Evolutionary conservation across 2,113 vertebrate genomes (phyloP), one percentile per base, ranked within the genome.

Genomic region (Ovis canadensis): DNA sequence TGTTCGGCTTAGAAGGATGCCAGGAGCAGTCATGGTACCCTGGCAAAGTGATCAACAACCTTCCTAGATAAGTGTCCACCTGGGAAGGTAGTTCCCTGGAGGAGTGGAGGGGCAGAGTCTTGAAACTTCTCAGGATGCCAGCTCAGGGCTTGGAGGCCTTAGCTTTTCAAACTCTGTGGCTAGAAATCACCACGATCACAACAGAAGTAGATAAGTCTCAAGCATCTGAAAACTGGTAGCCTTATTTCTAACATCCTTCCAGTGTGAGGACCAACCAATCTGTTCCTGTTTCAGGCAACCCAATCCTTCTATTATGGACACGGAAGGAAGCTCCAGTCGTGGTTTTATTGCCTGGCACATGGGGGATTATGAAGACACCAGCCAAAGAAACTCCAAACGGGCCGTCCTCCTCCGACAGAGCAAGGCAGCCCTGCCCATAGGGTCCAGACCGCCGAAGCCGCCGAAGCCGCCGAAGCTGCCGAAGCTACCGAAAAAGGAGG

Each of bases 251-350:
- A 3, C 50, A 16, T 0, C 12, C 82, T 93, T 85, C 21, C 33
- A 21, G 36, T 64, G 40, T 55, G 40, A 59, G 71, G 10, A 0
- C 50, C 31, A 57, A 90, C 6, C 71, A 60, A 1, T 4, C 16
- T 88, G 57, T 71, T 86, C 25, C 16, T 97, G 31, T 82, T 88
- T 23, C 94, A 98, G 98, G 98, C 97, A 98, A 81, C 97, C 97
- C 0, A 48, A 19, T 59, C 98, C 98, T 71, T 29, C 0, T 59
- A 16, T 98, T 80, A 87, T 94, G 88, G 93, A 99, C 16, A 43
- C 52, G 5, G 95, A 93, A 87, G 96, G 89, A 21, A 50, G 3
- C 40, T 86, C 67, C 6, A 33, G 90, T 11, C 93, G 95, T 12
- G 81, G 59, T 7, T 97, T 31, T 57, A 80, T 98, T 0, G 97